Conservation (phyloP, 2,113 vertebrate species). For the Prionailurus viverrinus region DNA sequence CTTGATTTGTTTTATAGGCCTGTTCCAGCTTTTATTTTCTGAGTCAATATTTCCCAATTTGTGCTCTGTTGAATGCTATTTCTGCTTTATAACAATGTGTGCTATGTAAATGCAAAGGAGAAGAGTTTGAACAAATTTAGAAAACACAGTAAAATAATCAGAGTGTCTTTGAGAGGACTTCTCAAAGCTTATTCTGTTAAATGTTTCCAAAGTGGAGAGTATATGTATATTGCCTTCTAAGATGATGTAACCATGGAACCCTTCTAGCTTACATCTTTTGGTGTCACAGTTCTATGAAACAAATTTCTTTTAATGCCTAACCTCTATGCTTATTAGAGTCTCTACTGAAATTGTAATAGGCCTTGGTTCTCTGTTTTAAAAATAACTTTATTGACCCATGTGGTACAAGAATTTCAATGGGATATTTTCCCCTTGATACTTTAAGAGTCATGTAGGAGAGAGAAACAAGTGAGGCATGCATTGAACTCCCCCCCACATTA, state of each 20-base stretch:
- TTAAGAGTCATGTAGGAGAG: not conserved
- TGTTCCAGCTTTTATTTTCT: slow-evolving; percentile 27
- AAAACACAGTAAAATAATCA: not conserved
- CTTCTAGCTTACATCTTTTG: not conserved
- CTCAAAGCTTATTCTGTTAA: not conserved
- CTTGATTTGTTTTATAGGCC: slow-evolving; percentile 35
- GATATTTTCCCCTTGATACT: not conserved
- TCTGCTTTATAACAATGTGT: not conserved
- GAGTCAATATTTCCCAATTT: slow-evolving; percentile 40
- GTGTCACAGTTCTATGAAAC: not conserved
- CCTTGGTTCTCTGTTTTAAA: not conserved
- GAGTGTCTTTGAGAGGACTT: not conserved
- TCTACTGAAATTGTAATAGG: not conserved
- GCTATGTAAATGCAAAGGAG: slow-evolving; percentile 7
- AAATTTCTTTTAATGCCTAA: not conserved
- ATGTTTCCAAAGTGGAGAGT: not conserved
- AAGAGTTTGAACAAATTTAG: not conserved
- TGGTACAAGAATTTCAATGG: not conserved
- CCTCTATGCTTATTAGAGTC: not conserved
- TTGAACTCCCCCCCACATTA: not conserved
- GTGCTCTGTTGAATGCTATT: not conserved
- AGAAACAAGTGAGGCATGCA: not conserved
- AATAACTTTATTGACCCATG: not conserved
- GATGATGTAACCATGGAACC: not conserved
- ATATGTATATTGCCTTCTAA: not conserved